These are phyloP conservation scores for Leptonema lineaticorne DNA, from an alignment of 1,140 invertebrate species.

Conservation along the genomic window DNA sequence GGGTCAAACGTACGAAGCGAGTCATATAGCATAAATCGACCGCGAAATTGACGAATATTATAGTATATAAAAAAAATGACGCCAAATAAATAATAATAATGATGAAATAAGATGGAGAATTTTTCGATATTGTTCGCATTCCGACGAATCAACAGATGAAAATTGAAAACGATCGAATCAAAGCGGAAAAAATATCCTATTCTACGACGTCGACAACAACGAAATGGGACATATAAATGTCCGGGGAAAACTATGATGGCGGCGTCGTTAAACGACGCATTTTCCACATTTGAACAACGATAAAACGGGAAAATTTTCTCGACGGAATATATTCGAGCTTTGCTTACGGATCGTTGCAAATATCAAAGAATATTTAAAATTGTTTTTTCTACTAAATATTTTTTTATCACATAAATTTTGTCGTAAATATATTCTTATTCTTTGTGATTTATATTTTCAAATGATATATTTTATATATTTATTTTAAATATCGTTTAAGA, in stretches of 20 bases:
- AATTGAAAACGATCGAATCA: neutral
- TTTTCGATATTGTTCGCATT: neutral
- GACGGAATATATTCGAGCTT: neutral
- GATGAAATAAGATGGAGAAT: neutral
- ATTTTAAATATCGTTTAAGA: too few species aligned
- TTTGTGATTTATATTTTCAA: too few species aligned
- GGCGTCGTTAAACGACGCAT: too few species aligned
- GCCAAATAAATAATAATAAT: too few species aligned
- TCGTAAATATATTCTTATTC: too few species aligned
- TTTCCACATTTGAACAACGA: too few species aligned
- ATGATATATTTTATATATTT: too few species aligned
- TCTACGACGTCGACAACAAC: neutral
- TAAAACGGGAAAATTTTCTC: neutral
- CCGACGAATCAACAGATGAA: constrained; percentile 2
- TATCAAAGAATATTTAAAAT: too few species aligned
- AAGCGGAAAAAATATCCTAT: neutral
- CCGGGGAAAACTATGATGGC: too few species aligned
- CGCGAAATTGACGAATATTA: constrained; percentile 4
- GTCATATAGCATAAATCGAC: neutral
- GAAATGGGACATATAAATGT: neutral
- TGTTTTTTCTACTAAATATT: too few species aligned
- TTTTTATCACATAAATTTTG: too few species aligned
- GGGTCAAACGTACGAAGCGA: constrained; percentile 1
- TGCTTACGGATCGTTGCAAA: neutral
- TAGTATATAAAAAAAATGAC: neutral